Percentiles rank a stretch among this genome's conserved stretches.
phyloP scores from a whole-genome alignment of 2,888 invertebrate genomes.

The Melikaiella ostensackeni region DNA sequence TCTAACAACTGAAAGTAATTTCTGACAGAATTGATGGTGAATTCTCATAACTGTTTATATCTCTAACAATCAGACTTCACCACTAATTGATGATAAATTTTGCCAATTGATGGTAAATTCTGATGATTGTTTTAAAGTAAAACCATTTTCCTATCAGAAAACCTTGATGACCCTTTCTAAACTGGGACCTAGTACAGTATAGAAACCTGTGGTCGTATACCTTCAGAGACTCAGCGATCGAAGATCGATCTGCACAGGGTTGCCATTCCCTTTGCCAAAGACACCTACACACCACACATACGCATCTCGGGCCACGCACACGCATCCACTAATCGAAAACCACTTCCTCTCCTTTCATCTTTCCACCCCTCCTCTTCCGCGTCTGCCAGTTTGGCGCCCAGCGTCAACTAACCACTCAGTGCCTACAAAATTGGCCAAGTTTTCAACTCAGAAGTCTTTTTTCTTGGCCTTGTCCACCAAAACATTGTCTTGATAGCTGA shows the following conservation, averaged over 20 bases:
- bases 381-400: constrained; percentile 54
- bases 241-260: constrained; percentile 26
- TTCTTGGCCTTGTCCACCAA: constrained; percentile 73
- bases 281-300: constrained; percentile 5
- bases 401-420: constrained; percentile 43
- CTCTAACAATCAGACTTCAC: no score
- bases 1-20: no score
- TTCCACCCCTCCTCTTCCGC: background rate
- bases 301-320: constrained; percentile 17
- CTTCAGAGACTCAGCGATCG: constrained; percentile 31
- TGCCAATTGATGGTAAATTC: background rate
- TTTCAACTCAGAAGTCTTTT: constrained; percentile 62
- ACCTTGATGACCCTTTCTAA: constrained; percentile 16
- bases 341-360: constrained; percentile 18
- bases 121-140: background rate
- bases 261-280: constrained; percentile 21
- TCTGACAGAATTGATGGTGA: no score
- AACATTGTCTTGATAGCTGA: constrained; percentile 78
- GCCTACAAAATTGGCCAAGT: constrained; percentile 9
- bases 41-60: no score
- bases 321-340: constrained; percentile 22
- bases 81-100: background rate
- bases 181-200: constrained; percentile 36
- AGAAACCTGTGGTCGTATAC: constrained; percentile 37
- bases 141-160: background rate